These are phyloP conservation scores for Solen grandis DNA, from an alignment of 1,140 invertebrate genomes.

Conservation along the genomic window DNA sequence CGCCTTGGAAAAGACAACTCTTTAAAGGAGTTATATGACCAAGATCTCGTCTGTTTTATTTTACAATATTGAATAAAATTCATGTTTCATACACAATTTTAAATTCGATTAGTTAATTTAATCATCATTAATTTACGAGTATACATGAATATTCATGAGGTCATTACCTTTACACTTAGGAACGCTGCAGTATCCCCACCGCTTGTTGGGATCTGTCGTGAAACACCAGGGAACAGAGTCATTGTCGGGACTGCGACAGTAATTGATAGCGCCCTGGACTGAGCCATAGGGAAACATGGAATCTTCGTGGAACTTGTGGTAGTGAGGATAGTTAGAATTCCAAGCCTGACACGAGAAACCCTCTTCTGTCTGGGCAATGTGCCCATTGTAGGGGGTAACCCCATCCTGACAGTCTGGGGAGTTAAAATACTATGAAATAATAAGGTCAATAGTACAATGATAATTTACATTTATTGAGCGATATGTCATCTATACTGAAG, in stretches of 20 bases:
- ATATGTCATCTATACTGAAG: too few species aligned
- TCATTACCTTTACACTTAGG: constrained; percentile 44
- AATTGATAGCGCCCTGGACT: constrained; percentile 91
- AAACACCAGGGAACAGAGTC: constrained; percentile 97
- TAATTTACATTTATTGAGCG: too few species aligned
- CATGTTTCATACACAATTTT: too few species aligned
- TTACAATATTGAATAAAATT: too few species aligned
- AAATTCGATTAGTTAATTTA: too few species aligned
- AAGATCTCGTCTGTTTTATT: too few species aligned
- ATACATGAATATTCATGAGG: too few species aligned
- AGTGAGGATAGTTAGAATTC: constrained; percentile 56
- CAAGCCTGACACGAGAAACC: constrained; percentile 65
- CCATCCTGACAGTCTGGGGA: constrained; percentile 7
- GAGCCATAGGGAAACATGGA: constrained; percentile 91
- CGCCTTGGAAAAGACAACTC: too few species aligned
- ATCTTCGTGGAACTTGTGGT: constrained; percentile 79
- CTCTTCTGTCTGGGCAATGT: constrained; percentile 44
- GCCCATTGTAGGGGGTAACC: constrained; percentile 47
- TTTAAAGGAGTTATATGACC: too few species aligned
- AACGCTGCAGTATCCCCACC: constrained; percentile 58
- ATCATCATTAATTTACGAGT: too few species aligned
- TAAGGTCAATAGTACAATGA: too few species aligned
- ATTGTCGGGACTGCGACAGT: constrained; percentile 95
- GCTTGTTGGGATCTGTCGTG: constrained; percentile 87
- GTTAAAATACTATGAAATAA: too few species aligned